phyloP scores from a whole-genome alignment of 2,888 invertebrate species.

The Seira sanloemensis region DNA sequence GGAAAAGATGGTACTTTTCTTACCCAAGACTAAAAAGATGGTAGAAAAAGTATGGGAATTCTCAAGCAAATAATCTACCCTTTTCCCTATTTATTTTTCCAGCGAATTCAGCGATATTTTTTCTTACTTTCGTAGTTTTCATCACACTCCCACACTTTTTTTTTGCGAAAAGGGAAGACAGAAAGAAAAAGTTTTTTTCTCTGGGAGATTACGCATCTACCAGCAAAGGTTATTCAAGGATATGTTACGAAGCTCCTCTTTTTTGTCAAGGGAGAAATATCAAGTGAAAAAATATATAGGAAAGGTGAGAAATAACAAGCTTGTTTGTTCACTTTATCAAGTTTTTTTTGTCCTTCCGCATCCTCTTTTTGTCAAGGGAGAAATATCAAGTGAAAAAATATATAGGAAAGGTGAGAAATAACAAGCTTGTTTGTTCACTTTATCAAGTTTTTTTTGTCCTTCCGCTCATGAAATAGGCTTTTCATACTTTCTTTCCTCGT shows the following conservation, averaged over 20 bases:
- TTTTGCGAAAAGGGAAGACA: neutral
- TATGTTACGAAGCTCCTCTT: neutral
- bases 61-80: neutral
- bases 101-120: neutral
- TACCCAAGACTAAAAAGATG: neutral
- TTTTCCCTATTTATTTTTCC: neutral
- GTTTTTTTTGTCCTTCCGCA: no score
- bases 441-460: neutral
- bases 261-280: neutral
- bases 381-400: neutral
- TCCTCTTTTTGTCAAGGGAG: no score
- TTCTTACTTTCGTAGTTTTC: no score
- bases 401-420: neutral
- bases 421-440: neutral
- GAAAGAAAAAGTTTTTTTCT: neutral
- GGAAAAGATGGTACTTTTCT: neutral
- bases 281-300: neutral
- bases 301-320: neutral
- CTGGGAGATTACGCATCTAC: neutral
- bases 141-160: neutral
- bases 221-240: neutral
- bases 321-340: no score
- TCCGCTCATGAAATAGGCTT: no score
- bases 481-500: neutral
- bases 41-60: neutral